Conservation (phyloP, 2,113 vertebrate genomes). For the Zosterops lateralis region DNA sequence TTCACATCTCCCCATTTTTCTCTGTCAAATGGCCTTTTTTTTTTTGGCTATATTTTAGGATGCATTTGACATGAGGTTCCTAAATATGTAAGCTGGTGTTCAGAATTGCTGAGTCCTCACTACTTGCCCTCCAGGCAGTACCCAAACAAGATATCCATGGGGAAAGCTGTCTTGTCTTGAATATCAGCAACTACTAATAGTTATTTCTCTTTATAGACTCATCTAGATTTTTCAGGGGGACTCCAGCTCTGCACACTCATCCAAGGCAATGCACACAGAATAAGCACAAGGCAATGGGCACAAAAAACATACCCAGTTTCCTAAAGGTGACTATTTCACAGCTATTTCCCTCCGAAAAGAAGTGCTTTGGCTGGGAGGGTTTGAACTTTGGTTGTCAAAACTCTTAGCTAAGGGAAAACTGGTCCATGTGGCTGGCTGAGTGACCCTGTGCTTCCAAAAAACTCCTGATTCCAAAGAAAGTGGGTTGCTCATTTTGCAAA, state of each 20-base stretch:
- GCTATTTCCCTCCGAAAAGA: background rate
- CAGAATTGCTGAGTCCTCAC: conserved; percentile 38
- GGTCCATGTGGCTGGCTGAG: background rate
- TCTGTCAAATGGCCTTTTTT: background rate
- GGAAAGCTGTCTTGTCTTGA: background rate
- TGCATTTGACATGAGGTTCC: background rate
- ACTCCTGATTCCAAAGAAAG: background rate
- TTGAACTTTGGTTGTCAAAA: background rate
- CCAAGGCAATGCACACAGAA: background rate
- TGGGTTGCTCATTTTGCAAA: background rate
- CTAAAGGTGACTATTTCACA: background rate
- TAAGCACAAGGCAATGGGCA: background rate
- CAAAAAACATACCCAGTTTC: background rate
- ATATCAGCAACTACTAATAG: background rate
- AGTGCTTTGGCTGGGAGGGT: background rate
- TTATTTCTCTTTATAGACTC: background rate
- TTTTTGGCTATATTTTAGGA: background rate
- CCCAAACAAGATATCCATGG: background rate
- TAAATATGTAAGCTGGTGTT: conserved; percentile 2
- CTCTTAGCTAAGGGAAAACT: background rate
- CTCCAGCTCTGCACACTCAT: background rate
- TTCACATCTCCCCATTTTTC: background rate
- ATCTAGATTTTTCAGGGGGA: background rate
- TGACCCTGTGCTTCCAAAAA: background rate
- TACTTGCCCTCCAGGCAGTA: conserved; percentile 2